phyloP scores from a whole-genome alignment of 2,113 vertebrate genomes.

The Tachysurus vachellii region DNA sequence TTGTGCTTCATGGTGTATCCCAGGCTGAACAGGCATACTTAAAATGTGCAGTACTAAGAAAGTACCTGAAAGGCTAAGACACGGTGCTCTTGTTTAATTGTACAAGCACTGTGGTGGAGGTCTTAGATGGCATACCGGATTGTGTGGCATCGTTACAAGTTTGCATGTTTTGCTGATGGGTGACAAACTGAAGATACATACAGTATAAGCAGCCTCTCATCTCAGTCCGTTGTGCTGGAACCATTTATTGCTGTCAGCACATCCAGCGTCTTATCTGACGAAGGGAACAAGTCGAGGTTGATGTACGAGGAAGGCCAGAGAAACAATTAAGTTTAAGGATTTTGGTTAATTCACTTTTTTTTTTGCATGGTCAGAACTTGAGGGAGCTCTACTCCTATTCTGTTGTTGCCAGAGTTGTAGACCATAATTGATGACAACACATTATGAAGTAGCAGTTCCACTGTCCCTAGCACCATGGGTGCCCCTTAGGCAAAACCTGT shows the following conservation, averaged over 20 bases:
- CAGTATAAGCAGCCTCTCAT: neutral
- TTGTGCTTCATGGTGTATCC: neutral
- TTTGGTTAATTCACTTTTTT: neutral
- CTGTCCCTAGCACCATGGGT: neutral
- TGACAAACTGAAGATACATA: neutral
- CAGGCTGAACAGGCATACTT: neutral
- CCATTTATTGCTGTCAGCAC: neutral
- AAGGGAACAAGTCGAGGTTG: neutral
- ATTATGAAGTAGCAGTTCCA: neutral
- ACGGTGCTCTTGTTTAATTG: neutral
- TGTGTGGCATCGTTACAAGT: neutral
- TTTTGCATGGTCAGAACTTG: neutral
- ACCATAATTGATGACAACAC: neutral
- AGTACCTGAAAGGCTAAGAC: neutral
- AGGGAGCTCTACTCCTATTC: neutral
- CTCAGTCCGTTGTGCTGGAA: neutral
- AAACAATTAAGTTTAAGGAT: neutral
- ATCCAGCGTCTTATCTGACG: neutral
- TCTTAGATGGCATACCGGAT: neutral
- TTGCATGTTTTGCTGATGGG: neutral
- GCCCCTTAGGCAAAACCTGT: neutral
- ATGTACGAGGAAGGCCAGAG: neutral
- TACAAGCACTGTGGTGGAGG: neutral
- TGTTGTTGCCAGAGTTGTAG: neutral
- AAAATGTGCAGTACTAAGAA: neutral